These are phyloP conservation scores for Beris chalybata DNA, from an alignment of 2,888 invertebrate genomes.

Conservation along the genomic window DNA sequence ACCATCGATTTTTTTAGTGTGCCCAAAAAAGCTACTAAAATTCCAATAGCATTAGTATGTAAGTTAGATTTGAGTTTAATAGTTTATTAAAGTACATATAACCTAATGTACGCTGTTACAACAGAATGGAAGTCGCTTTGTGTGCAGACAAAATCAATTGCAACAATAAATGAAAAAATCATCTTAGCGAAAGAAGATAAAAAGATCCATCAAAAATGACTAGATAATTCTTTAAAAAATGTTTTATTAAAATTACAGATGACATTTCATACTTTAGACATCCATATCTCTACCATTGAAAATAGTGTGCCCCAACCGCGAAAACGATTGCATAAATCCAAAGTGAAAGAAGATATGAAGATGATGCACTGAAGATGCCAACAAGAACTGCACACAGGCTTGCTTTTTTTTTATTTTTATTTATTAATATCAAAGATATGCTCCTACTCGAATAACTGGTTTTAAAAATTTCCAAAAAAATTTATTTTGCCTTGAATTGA, in stretches of 20 bases:
- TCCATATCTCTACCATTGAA: not conserved
- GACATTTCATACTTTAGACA: not conserved
- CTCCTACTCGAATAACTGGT: conserved; percentile 7
- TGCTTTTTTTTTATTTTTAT: not conserved
- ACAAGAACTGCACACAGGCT: not conserved
- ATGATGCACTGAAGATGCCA: not conserved
- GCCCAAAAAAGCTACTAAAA: too few species aligned
- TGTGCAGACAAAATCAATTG: too few species aligned
- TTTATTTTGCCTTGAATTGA: conserved; percentile 1
- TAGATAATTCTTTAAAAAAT: not conserved
- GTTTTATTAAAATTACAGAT: not conserved
- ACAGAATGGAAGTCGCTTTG: too few species aligned
- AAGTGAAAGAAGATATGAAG: conserved; percentile 3
- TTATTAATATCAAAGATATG: not conserved
- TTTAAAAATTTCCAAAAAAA: conserved; percentile 4
- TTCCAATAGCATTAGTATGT: too few species aligned
- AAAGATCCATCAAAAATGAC: too few species aligned
- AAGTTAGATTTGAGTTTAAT: too few species aligned
- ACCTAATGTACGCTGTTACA: too few species aligned
- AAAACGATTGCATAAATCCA: conserved; percentile 5
- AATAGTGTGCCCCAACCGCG: not conserved
- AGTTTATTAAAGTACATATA: too few species aligned
- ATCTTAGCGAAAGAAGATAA: too few species aligned
- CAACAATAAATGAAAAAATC: too few species aligned
- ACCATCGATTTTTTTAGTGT: too few species aligned